phyloP scores from a whole-genome alignment of 2,113 vertebrate genomes.

The Hyla sarda region DNA sequence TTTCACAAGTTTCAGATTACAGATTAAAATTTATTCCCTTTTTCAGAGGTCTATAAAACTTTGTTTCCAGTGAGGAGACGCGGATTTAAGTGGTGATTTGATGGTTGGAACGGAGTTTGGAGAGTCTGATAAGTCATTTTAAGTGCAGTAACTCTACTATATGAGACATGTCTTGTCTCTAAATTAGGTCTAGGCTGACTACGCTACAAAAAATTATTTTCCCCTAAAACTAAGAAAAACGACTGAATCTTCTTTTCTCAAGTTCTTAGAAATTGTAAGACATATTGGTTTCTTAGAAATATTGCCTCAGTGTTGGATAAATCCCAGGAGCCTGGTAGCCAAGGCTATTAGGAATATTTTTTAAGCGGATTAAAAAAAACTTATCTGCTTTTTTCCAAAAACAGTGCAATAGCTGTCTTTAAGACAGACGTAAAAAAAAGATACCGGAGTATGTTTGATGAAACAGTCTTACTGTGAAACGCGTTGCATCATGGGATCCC shows the following conservation, averaged over 20 bases:
- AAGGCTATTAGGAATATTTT: background rate
- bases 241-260: background rate
- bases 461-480: too few species aligned
- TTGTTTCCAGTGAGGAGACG: constrained; percentile 7
- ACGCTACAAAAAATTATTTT: background rate
- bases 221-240: background rate
- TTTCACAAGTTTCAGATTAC: constrained; percentile 10
- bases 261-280: background rate
- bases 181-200: background rate
- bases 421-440: too few species aligned
- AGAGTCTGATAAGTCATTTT: constrained; percentile 1
- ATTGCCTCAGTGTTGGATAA: background rate
- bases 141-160: background rate
- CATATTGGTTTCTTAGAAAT: background rate
- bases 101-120: background rate
- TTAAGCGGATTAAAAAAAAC: too few species aligned
- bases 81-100: background rate
- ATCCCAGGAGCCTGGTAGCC: background rate
- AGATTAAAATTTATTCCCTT: constrained; percentile 11
- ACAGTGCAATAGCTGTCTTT: too few species aligned
- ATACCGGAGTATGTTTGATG: too few species aligned
- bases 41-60: constrained; percentile 33
- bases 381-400: too few species aligned
- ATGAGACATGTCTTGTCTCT: background rate
- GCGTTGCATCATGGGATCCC: too few species aligned